Base-by-base conservation (phyloP, 2,888 invertebrate species). In the Sialis fuliginosa region DNA sequence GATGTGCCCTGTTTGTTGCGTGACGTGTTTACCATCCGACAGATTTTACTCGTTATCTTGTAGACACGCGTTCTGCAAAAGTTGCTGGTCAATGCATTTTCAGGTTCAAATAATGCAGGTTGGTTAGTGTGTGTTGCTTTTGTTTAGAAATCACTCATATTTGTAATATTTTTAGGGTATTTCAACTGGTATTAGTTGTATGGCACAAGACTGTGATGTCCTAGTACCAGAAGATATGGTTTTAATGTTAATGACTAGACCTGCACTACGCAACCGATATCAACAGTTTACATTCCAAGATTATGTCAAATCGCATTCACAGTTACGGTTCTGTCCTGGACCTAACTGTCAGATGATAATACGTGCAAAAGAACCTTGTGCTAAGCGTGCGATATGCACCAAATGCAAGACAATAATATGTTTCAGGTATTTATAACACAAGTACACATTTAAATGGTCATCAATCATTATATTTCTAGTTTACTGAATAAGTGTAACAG, bases 141-240 rank as follows among this genome's bases (percentile, higher is more conserved):
- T 52, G 3, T 43, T n/a, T 43, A 22, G n/a, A 43, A 43, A n/a
- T 4, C 40, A 6, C 3, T 43, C 2, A 9, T 32, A 13, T 32
- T 12, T 33, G 33, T 33, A 1, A 6, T 33, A 30, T 33, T 37
- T 59, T 58, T 48, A 62, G 78, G 81, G 81, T 58, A 78, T 79
- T 52, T 76, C 77, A 52, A 75, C 80, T 70, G 90, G 85, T 55
- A 93, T 98, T 57, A 87, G 91, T 60, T 98, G 98, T 67, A 98
- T 98, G 97, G 91, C 90, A 42, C 82, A 83, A 59, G 85, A 87
- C 52, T 98, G 98, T 68, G 83, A 85, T 62, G 82, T 96, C 39
- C 72, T 93, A 54, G 91, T 88, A n/a, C 91, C 95, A 6, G 96
- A 96, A 70, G 93, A 95, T 65, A 89, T 96, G 73, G 91, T 93